Evolutionary conservation across 2,888 invertebrate species (phyloP).

Genomic region (Callyntrura sp.): DNA sequence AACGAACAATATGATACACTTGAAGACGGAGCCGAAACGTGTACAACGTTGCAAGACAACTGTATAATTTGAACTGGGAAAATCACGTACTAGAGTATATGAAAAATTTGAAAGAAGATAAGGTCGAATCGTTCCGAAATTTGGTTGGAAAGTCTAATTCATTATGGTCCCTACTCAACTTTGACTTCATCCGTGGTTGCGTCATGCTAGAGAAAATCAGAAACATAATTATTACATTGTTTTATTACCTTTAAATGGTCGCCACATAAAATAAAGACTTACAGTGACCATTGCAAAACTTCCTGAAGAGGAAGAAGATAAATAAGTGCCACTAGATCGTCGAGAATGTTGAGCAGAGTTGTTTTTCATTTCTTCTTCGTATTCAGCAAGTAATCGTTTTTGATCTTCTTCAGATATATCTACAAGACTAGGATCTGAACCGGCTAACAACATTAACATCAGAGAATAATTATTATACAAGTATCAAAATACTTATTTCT

Average conservation of each 20-base stretch:
- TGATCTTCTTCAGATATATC: conserved; percentile 84
- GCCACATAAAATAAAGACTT: conserved; percentile 54
- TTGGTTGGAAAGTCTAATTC: conserved; percentile 9
- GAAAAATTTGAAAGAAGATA: conserved; percentile 68
- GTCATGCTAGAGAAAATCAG: conserved; percentile 75
- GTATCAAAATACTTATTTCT: too few relatives aligned
- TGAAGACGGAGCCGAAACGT: not conserved
- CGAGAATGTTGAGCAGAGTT: conserved; percentile 82
- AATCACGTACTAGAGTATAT: conserved; percentile 69
- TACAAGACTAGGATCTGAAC: conserved; percentile 80
- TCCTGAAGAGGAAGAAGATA: conserved; percentile 83
- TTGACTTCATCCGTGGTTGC: conserved; percentile 82
- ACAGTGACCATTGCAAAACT: conserved; percentile 84
- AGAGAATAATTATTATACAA: too few relatives aligned
- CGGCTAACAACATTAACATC: too few relatives aligned
- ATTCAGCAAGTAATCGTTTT: conserved; percentile 83
- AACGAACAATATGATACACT: not conserved
- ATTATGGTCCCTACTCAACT: conserved; percentile 73
- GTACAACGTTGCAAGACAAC: not conserved
- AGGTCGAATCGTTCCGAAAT: conserved; percentile 62
- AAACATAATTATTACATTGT: conserved; percentile 27
- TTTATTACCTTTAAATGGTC: not conserved
- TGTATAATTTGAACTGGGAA: conserved; percentile 21
- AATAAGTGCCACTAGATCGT: conserved; percentile 83
- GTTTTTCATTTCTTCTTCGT: conserved; percentile 83